Percentiles rank a stretch among this genome's conserved stretches.
phyloP scores from a whole-genome alignment of 2,888 invertebrate species.

The Rosalia funebris region DNA sequence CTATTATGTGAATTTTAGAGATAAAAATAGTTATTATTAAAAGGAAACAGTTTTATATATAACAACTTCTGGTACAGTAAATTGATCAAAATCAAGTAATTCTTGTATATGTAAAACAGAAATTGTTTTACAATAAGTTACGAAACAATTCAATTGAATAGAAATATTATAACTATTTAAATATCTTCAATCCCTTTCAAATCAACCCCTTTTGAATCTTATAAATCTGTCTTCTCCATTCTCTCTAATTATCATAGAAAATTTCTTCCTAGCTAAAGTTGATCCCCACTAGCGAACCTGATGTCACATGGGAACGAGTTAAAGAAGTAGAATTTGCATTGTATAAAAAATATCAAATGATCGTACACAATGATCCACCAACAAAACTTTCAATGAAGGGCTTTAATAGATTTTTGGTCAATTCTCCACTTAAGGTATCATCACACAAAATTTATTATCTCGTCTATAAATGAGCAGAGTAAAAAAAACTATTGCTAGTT shows the following conservation, averaged over 20 bases:
- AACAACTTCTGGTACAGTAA: too few species aligned
- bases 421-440: slow-evolving; percentile 77
- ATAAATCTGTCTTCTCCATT: too few species aligned
- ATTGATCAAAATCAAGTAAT: too few species aligned
- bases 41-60: too few species aligned
- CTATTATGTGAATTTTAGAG: too few species aligned
- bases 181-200: too few species aligned
- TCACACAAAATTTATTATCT: neutral
- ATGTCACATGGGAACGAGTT: slow-evolving; percentile 67
- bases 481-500: slow-evolving; percentile 50
- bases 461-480: slow-evolving; percentile 41
- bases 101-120: too few species aligned
- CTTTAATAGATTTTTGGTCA: slow-evolving; percentile 85
- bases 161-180: too few species aligned
- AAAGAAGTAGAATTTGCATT: slow-evolving; percentile 71
- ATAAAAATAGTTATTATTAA: too few species aligned
- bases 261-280: slow-evolving; percentile 73
- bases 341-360: slow-evolving; percentile 74
- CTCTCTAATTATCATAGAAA: slow-evolving; percentile 43
- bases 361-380: slow-evolving; percentile 71
- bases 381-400: slow-evolving; percentile 78
- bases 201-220: too few species aligned
- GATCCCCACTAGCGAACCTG: slow-evolving; percentile 71
- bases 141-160: too few species aligned
- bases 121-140: too few species aligned